phyloP scores from a whole-genome alignment of 2,113 vertebrate species.

The Erpornis zantholeuca region DNA sequence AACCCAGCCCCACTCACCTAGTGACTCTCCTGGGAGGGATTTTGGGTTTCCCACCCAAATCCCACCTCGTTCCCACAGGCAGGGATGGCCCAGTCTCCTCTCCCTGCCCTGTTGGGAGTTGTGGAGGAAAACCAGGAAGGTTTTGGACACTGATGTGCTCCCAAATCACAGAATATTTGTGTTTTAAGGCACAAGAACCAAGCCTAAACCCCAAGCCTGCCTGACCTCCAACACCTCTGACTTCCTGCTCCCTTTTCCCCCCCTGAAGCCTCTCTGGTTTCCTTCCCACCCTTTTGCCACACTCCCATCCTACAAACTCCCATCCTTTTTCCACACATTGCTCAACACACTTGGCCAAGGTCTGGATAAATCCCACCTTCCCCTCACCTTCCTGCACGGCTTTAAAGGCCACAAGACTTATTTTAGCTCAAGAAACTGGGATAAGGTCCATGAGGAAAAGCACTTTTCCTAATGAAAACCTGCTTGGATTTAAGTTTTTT shows the following conservation, averaged over 20 bases:
- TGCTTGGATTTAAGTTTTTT: neutral
- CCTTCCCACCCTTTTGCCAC: neutral
- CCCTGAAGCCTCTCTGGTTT: neutral
- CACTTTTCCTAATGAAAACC: neutral
- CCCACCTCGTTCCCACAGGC: neutral
- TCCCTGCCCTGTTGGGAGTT: neutral
- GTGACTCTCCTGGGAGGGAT: neutral
- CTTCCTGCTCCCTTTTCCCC: neutral
- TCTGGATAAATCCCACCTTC: neutral
- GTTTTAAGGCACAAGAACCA: neutral
- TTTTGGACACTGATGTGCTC: fast-evolving
- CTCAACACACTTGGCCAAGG: neutral
- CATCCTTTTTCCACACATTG: neutral
- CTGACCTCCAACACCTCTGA: neutral
- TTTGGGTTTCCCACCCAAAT: neutral
- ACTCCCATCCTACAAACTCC: neutral
- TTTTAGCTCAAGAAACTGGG: neutral
- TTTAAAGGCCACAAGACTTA: neutral
- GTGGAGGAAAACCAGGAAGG: fast-evolving
- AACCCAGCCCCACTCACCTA: fast-evolving
- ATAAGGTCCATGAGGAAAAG: neutral
- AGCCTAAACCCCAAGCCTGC: neutral
- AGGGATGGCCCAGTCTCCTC: neutral
- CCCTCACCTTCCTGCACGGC: neutral
- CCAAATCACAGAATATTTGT: neutral